A percentile compares a stretch with the other conserved stretches of the same genome.
Evolutionary conservation across 1,140 invertebrate genomes (phyloP).

Genomic region (Nebria ingens): DNA sequence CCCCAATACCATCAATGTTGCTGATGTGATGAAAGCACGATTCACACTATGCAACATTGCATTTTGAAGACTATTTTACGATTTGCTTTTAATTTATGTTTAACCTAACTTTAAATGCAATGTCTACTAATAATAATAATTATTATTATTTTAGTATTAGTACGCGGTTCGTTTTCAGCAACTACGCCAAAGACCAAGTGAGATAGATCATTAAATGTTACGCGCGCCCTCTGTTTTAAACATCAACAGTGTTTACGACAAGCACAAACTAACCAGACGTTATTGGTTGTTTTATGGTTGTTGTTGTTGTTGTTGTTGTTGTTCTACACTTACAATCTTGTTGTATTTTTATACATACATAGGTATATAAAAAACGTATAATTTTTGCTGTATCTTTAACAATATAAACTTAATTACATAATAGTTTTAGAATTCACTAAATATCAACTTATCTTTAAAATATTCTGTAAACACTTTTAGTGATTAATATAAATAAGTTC

Average conservation of each 20-base stretch:
- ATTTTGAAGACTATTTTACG: too few relatives aligned
- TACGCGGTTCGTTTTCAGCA: neutral
- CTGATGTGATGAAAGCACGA: too few relatives aligned
- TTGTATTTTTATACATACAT: too few relatives aligned
- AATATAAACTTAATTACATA: neutral
- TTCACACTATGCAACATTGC: too few relatives aligned
- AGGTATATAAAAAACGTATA: neutral
- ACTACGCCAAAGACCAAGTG: neutral
- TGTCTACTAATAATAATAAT: neutral
- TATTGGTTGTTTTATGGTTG: slow-evolving; percentile 4
- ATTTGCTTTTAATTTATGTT: too few relatives aligned
- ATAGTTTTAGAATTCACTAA: too few relatives aligned
- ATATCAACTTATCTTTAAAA: too few relatives aligned
- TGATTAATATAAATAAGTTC: too few relatives aligned
- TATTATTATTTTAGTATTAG: neutral
- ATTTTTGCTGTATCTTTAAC: neutral
- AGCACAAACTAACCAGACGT: neutral
- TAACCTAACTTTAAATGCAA: too few relatives aligned
- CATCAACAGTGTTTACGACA: neutral
- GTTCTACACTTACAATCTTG: slow-evolving; percentile 3
- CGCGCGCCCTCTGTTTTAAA: neutral
- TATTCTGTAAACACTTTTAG: too few relatives aligned
- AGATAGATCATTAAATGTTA: slow-evolving; percentile 7
- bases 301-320: too few relatives aligned
- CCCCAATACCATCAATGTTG: too few relatives aligned